A percentile compares a stretch with the other conserved stretches of the same genome.
phyloP scores from a whole-genome alignment of 2,113 vertebrate genomes.

The Pteruthius melanotis region DNA sequence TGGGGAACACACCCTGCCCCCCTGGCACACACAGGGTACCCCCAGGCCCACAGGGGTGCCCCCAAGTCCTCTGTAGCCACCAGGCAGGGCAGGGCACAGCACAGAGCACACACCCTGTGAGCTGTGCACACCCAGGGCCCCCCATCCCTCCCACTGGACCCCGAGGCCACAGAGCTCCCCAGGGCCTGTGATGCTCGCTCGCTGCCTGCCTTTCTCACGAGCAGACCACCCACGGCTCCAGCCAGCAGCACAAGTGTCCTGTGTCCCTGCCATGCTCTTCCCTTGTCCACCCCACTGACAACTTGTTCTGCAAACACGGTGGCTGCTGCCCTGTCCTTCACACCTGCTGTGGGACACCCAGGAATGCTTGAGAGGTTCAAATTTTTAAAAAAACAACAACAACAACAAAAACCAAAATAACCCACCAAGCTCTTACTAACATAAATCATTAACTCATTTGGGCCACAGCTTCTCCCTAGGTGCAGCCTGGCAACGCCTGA shows the following conservation, averaged over 20 bases:
- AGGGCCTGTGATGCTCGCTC: neutral
- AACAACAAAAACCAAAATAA: neutral
- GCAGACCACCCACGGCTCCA: neutral
- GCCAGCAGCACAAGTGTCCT: neutral
- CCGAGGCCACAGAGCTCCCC: rapidly evolving
- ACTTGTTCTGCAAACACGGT: neutral
- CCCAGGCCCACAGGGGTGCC: neutral
- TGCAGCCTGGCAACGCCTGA: neutral
- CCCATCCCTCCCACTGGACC: neutral
- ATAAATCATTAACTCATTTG: neutral
- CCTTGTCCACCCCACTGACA: rapidly evolving
- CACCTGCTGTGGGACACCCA: neutral
- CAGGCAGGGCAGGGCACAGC: neutral
- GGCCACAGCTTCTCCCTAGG: rapidly evolving
- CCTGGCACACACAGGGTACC: neutral
- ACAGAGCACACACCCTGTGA: neutral
- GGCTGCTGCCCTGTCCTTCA: neutral
- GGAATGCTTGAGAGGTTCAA: too few relatives aligned
- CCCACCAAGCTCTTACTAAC: neutral
- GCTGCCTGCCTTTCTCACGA: rapidly evolving
- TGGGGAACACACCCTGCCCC: neutral
- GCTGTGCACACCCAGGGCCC: rapidly evolving
- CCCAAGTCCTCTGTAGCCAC: neutral
- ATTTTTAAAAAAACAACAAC: too few relatives aligned
- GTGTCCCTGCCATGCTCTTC: rapidly evolving